phyloP scores from a whole-genome alignment of 2,888 invertebrate genomes.

The Lycia hirtaria region DNA sequence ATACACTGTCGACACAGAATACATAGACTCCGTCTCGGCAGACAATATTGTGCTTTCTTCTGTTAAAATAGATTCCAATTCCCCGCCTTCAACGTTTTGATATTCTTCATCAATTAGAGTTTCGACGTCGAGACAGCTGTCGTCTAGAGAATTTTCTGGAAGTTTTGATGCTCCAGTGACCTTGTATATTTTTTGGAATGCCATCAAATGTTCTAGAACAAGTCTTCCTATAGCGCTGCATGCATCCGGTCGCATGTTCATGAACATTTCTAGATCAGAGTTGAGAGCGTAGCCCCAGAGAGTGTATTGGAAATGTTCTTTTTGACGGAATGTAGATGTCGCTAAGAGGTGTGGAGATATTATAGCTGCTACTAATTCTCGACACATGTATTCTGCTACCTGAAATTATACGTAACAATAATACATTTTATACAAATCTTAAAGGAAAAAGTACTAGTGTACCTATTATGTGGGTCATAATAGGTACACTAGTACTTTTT shows the following conservation, averaged over 20 bases:
- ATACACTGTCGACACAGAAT: conserved; percentile 75
- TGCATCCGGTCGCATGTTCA: conserved; percentile 85
- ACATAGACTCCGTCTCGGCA: conserved; percentile 74
- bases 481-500: too few species aligned
- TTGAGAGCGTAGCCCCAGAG: conserved; percentile 85
- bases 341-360: conserved; percentile 79
- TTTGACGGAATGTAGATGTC: conserved; percentile 79
- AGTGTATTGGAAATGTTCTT: conserved; percentile 82
- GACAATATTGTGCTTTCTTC: conserved; percentile 74
- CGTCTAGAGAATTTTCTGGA: conserved; percentile 67
- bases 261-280: conserved; percentile 84
- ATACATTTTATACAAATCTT: too few species aligned
- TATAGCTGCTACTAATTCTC: conserved; percentile 86
- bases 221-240: conserved; percentile 84
- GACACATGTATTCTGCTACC: conserved; percentile 87
- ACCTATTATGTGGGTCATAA: too few species aligned
- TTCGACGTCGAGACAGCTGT: conserved; percentile 72
- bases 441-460: too few species aligned
- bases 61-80: conserved; percentile 71
- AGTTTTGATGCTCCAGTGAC: conserved; percentile 59
- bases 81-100: conserved; percentile 75
- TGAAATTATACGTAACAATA: conserved; percentile 47
- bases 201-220: conserved; percentile 82
- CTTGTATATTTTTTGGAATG: conserved; percentile 81
- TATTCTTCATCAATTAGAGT: conserved; percentile 80